phyloP scores from a whole-genome alignment of 2,888 invertebrate species.

The Melieria crassipennis region DNA sequence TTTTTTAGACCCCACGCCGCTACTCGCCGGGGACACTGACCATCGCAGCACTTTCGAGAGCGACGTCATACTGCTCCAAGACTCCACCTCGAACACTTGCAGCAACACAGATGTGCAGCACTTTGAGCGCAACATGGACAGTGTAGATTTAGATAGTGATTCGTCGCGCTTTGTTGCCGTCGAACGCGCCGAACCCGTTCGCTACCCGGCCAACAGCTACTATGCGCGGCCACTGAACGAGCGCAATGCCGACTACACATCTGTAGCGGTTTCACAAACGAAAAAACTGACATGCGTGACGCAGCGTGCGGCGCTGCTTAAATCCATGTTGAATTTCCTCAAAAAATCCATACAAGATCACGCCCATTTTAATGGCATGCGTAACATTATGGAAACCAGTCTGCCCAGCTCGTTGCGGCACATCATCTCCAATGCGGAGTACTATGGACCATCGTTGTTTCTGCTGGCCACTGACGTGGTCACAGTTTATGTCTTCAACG shows the following conservation, averaged over 20 bases:
- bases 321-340: slow-evolving; percentile 88
- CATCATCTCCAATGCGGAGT: slow-evolving; percentile 89
- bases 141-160: slow-evolving; percentile 4
- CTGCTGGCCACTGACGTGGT: slow-evolving; percentile 85
- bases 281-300: slow-evolving; percentile 67
- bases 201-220: slow-evolving; percentile 54
- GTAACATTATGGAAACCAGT: slow-evolving; percentile 88
- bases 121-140: not conserved
- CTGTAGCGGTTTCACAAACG: not conserved
- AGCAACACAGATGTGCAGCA: not conserved
- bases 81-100: not conserved
- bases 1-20: not conserved
- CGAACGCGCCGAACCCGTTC: slow-evolving; percentile 22
- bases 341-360: slow-evolving; percentile 87
- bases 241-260: slow-evolving; percentile 50
- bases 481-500: slow-evolving; percentile 84
- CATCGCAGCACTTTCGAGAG: slow-evolving; percentile 1
- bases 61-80: slow-evolving; percentile 17
- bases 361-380: slow-evolving; percentile 81
- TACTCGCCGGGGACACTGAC: not conserved
- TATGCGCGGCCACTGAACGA: slow-evolving; percentile 53
- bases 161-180: not conserved
- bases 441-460: slow-evolving; percentile 87
- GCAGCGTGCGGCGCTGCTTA: slow-evolving; percentile 84
- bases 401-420: slow-evolving; percentile 81